A percentile compares a stretch with the other conserved stretches of the same genome.
These are phyloP conservation scores for Serripes groenlandicus DNA, from an alignment of 2,888 invertebrate species.

Conservation along the genomic window DNA sequence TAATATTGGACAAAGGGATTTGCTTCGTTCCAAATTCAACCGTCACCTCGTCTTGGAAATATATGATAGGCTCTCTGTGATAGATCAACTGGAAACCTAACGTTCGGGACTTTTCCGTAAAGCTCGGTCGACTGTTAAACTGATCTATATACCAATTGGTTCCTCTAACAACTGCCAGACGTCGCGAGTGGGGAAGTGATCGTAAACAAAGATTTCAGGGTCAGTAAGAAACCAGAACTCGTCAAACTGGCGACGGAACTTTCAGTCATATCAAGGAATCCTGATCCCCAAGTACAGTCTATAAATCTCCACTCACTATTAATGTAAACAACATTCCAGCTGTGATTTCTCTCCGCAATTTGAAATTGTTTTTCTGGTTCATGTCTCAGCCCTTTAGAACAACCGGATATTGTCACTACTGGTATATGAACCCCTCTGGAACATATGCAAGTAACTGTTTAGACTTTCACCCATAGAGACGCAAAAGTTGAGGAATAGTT, in stretches of 20 bases:
- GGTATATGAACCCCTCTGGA: conserved; percentile 67
- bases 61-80: conserved; percentile 61
- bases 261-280: conserved; percentile 46
- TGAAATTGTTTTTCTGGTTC: conserved; percentile 64
- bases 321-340: conserved; percentile 72
- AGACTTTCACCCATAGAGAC: too few species aligned
- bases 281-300: conserved; percentile 75
- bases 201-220: conserved; percentile 72
- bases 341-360: conserved; percentile 65
- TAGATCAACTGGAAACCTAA: conserved; percentile 62
- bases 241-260: conserved; percentile 65
- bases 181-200: conserved; percentile 73
- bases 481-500: too few species aligned
- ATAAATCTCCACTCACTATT: conserved; percentile 71
- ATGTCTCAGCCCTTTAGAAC: conserved; percentile 69
- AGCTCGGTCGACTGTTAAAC: conserved; percentile 66
- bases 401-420: conserved; percentile 67
- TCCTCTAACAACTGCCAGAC: conserved; percentile 73
- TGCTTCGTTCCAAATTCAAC: conserved; percentile 60
- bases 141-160: conserved; percentile 67
- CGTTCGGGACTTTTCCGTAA: conserved; percentile 61
- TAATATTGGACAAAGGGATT: conserved; percentile 63
- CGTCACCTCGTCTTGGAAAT: conserved; percentile 60
- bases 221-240: conserved; percentile 80
- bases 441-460: too few species aligned